A percentile compares a stretch with the other conserved stretches of the same genome.
Evolutionary conservation across 64 coral and sea anemone genomes (phyloP).

Genomic region (Actinia equina): DNA sequence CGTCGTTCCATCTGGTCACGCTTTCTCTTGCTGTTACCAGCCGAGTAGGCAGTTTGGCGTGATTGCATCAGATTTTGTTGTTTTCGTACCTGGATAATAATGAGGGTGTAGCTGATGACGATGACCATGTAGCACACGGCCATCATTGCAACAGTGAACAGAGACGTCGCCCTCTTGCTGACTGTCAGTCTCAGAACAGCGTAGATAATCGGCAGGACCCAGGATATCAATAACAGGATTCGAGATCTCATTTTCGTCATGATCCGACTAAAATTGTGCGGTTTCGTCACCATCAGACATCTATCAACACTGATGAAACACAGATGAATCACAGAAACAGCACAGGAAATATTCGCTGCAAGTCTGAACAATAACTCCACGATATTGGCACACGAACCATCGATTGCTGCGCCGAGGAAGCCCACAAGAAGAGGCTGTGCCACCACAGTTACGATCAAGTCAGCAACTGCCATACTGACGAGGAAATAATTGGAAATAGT

Average conservation of each 20-base stretch:
- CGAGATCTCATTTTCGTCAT: constrained; percentile 44
- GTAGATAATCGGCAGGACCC: constrained; percentile 68
- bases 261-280: constrained; percentile 44
- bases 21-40: background rate
- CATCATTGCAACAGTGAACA: constrained; percentile 68
- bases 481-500: constrained; percentile 84
- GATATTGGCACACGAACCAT: constrained; percentile 16
- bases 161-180: constrained; percentile 56
- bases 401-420: constrained; percentile 52
- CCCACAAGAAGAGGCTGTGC: constrained; percentile 61
- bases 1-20: constrained; percentile 66
- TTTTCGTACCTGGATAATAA: constrained; percentile 65
- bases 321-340: constrained; percentile 66
- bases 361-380: constrained; percentile 67
- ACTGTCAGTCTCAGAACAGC: constrained; percentile 58
- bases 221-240: constrained; percentile 41
- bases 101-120: constrained; percentile 66
- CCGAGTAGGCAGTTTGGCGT: constrained; percentile 40
- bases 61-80: constrained; percentile 40
- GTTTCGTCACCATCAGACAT: constrained; percentile 61
- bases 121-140: constrained; percentile 70
- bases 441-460: constrained; percentile 67
- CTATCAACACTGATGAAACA: constrained; percentile 80
- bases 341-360: constrained; percentile 77
- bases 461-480: constrained; percentile 72